phyloP scores from a whole-genome alignment of 2,113 vertebrate genomes.

The Sylvia atricapilla region DNA sequence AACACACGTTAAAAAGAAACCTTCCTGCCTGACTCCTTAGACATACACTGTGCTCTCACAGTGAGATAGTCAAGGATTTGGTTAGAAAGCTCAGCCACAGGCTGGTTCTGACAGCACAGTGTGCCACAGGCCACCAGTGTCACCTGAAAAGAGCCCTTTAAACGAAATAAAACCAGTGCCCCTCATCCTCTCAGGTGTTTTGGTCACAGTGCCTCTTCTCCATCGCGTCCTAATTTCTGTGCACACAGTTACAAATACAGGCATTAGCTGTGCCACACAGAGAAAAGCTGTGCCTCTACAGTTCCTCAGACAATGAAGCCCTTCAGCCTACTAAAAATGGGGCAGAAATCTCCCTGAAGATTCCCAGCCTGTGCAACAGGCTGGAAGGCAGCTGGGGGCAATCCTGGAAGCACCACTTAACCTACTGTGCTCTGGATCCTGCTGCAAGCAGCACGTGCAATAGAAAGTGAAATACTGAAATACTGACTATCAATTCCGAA shows the following conservation, averaged over 20 bases:
- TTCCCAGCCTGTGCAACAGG: neutral
- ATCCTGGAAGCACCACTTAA: too few relatives aligned
- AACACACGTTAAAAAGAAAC: neutral
- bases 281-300: neutral
- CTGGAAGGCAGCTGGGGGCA: neutral
- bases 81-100: neutral
- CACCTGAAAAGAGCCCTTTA: neutral
- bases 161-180: neutral
- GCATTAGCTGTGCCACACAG: too few relatives aligned
- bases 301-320: neutral
- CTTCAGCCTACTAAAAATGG: neutral
- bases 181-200: neutral
- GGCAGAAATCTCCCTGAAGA: neutral
- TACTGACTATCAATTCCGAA: neutral
- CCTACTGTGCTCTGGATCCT: neutral
- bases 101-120: fast-evolving
- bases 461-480: neutral
- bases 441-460: neutral
- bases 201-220: neutral
- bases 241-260: fast-evolving
- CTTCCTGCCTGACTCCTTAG: neutral
- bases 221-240: neutral
- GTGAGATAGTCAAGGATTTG: neutral
- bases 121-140: neutral
- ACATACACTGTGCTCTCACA: too few relatives aligned